These are phyloP conservation scores for Hydrotaea diabolus DNA, from an alignment of 2,888 invertebrate genomes.

Conservation along the genomic window DNA sequence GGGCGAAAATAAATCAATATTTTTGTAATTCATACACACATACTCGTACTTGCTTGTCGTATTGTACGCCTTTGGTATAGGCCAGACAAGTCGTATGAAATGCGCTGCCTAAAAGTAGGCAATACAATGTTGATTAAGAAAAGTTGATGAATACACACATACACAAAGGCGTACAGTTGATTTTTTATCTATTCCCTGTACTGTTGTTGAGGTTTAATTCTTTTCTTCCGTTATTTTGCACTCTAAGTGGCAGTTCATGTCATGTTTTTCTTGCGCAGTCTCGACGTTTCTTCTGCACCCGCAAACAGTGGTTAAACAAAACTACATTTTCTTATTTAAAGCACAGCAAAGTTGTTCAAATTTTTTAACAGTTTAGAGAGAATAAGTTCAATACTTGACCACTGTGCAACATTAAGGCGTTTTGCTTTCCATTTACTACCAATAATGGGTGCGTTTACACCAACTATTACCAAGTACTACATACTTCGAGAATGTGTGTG, in stretches of 20 bases:
- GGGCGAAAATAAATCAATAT: constrained; percentile 46
- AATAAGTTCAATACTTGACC: background rate
- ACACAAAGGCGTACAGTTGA: background rate
- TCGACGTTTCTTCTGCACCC: background rate
- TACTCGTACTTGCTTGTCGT: no score
- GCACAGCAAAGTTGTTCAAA: no score
- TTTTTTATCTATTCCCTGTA: constrained; percentile 6
- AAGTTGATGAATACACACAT: constrained; percentile 1
- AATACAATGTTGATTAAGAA: constrained; percentile 17
- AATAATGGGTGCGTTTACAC: constrained; percentile 55
- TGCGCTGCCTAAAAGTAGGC: constrained; percentile 37
- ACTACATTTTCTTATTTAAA: no score
- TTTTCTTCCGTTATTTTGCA: constrained; percentile 34
- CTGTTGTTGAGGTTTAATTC: constrained; percentile 14
- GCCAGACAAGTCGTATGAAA: background rate
- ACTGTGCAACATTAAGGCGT: constrained; percentile 1
- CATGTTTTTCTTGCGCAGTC: constrained; percentile 25
- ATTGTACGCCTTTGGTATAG: background rate
- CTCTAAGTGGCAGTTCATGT: constrained; percentile 47
- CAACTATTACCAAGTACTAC: constrained; percentile 47
- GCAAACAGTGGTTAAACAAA: background rate
- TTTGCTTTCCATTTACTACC: constrained; percentile 8
- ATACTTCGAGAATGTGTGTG: background rate
- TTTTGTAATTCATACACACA: constrained; percentile 24
- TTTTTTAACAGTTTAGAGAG: no score